Base-by-base conservation (phyloP, 2,888 invertebrate species). In the Exocentrus adspersus region DNA sequence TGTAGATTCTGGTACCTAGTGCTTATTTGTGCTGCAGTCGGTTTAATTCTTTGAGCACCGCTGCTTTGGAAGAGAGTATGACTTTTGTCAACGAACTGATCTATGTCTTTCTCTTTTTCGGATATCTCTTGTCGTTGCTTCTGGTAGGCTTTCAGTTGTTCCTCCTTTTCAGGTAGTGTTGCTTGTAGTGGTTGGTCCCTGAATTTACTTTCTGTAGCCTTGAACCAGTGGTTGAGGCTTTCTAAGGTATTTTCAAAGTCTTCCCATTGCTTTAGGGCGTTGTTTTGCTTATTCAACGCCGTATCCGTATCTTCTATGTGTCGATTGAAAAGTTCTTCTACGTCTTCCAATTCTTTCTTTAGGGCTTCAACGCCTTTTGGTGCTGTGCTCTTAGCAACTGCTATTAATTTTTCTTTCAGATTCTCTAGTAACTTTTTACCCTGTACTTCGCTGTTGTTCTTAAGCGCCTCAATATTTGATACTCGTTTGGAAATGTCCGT, bases 1-100 rank as follows among this genome's bases (percentile, higher is more conserved):
- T 91, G 92, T 21, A 95, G 83, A 60, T 91, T 87, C 80, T 95
- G 93, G 78, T 88, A 77, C 45, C 59, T 66, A 17, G 92, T 92
- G 71, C 92, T 93, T n/a, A 96, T 89, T 85, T 97, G 96, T 0
- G 94, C 91, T 16, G 95, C 92, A 56, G 95, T 84, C 4, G 93
- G 93, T 77, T 94, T 94, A 14, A 97, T 87, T 57, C 93, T 88
- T 73, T 95, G 94, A 0, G 93, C 92, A 0, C 92, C 92, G 75
- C 94, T 94, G 21, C 90, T 85, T 78, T 94, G 93, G 0, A 95
- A 86, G 57, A 98, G 84, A 9, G 89, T 88, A 78, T 97, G 95
- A n/a, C 94, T 93, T 75, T 90, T 90, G 80, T 97, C 97, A 17
- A 94, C 89, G 78, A 97, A 96, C 9, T 89, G 87, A 80, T 97